A percentile compares a stretch with the other conserved stretches of the same genome.
These are phyloP conservation scores for Cyclargus thomasi DNA, from an alignment of 1,140 invertebrate species.

Conservation along the genomic window DNA sequence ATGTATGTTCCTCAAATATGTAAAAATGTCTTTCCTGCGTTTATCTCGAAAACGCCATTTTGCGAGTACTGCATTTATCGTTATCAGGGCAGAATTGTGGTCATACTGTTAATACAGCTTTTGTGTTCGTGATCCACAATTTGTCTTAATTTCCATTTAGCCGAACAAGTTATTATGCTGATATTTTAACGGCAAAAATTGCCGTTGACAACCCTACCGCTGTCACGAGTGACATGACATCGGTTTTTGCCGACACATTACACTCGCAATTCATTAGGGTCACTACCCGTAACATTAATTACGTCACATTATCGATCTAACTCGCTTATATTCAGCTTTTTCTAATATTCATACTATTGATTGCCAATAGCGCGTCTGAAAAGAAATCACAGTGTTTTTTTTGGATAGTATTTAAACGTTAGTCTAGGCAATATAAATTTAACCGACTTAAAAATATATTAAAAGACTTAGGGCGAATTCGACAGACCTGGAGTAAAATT, in stretches of 20 bases:
- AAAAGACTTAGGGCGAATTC: too few species aligned
- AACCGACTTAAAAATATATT: too few species aligned
- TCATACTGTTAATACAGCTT: not conserved
- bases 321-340: not conserved
- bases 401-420: too few species aligned
- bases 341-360: not conserved
- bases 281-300: conserved; percentile 54
- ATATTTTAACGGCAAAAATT: not conserved
- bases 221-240: conserved; percentile 37
- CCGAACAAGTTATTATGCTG: not conserved
- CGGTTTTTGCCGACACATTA: conserved; percentile 56
- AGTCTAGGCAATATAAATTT: too few species aligned
- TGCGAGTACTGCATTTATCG: too few species aligned
- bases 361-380: not conserved
- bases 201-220: not conserved
- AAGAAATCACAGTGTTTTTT: too few species aligned
- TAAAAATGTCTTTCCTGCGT: too few species aligned
- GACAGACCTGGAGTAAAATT: too few species aligned
- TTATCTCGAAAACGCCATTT: too few species aligned
- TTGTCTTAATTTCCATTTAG: not conserved
- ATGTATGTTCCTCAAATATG: too few species aligned
- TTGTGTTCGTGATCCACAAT: not conserved
- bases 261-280: conserved; percentile 57
- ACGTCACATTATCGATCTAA: conserved; percentile 37
- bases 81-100: too few species aligned